phyloP scores from a whole-genome alignment of 2,113 vertebrate genomes.

The Myxocyprinus asiaticus region DNA sequence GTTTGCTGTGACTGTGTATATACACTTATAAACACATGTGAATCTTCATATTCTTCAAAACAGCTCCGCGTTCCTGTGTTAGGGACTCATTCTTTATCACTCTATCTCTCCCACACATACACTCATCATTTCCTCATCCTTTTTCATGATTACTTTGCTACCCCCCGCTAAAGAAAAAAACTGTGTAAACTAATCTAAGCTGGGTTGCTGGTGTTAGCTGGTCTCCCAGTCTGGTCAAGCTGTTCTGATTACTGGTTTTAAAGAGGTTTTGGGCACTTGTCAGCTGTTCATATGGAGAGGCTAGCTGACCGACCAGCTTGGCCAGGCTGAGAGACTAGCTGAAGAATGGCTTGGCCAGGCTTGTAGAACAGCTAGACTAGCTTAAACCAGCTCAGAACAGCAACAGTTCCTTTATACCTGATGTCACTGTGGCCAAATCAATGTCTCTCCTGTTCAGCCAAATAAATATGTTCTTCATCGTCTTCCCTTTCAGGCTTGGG shows the following conservation, averaged over 20 bases:
- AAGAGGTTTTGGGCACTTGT: no score
- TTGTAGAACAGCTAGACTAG: no score
- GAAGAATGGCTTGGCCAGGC: no score
- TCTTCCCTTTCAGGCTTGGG: constrained; percentile 10
- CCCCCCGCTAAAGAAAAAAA: neutral
- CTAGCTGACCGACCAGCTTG: no score
- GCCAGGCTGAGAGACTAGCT: no score
- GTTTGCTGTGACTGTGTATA: constrained; percentile 42
- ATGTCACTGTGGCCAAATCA: constrained; percentile 26
- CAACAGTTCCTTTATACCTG: constrained; percentile 5
- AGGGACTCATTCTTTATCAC: neutral
- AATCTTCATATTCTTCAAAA: no score
- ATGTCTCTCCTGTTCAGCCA: neutral
- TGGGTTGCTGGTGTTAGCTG: no score
- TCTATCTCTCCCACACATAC: neutral
- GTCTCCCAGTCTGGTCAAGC: no score
- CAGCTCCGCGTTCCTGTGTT: no score
- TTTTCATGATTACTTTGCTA: neutral
- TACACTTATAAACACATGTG: constrained; percentile 18
- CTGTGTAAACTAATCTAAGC: neutral
- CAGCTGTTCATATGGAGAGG: no score
- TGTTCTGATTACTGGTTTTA: no score
- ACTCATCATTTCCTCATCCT: constrained; percentile 15
- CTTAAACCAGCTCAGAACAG: no score
- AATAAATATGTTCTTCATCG: neutral